These are phyloP conservation scores for Pitta sordida DNA, from an alignment of 2,113 vertebrate genomes.

Conservation along the genomic window DNA sequence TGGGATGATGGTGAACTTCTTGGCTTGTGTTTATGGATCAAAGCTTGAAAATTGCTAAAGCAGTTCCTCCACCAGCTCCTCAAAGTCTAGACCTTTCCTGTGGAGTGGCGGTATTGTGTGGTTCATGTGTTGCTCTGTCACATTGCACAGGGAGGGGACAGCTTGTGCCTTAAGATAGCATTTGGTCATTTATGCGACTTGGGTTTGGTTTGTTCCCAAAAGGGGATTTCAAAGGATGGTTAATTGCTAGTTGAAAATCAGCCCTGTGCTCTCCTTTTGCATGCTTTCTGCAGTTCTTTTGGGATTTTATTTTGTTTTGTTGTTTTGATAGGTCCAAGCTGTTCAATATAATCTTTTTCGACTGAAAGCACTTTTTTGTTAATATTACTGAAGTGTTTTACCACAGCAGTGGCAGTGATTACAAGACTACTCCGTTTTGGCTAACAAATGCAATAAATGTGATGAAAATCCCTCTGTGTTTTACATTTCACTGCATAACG, in stretches of 20 bases:
- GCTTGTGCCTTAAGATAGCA: rapidly evolving
- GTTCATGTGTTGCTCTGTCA: background rate
- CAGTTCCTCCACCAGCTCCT: background rate
- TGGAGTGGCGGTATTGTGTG: background rate
- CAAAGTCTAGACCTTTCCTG: rapidly evolving
- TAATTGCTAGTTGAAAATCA: background rate
- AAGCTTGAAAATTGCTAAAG: background rate
- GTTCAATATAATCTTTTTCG: background rate
- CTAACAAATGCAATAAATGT: constrained; percentile 68
- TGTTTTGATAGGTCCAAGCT: background rate
- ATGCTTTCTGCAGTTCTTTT: background rate
- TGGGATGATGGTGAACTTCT: background rate
- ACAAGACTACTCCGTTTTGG: constrained; percentile 52
- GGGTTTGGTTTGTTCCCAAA: background rate
- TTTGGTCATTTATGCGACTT: rapidly evolving
- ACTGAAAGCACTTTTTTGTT: constrained; percentile 34
- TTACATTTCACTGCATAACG: constrained; percentile 66
- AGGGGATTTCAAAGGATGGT: background rate
- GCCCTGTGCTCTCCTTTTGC: background rate
- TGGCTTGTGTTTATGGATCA: background rate
- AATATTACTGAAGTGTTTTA: constrained; percentile 53
- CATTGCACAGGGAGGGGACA: background rate
- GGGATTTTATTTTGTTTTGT: background rate
- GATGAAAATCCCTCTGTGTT: constrained; percentile 70
- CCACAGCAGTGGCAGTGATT: constrained; percentile 36